phyloP scores from a whole-genome alignment of 2,113 vertebrate genomes.

The Heterocephalus glaber region DNA sequence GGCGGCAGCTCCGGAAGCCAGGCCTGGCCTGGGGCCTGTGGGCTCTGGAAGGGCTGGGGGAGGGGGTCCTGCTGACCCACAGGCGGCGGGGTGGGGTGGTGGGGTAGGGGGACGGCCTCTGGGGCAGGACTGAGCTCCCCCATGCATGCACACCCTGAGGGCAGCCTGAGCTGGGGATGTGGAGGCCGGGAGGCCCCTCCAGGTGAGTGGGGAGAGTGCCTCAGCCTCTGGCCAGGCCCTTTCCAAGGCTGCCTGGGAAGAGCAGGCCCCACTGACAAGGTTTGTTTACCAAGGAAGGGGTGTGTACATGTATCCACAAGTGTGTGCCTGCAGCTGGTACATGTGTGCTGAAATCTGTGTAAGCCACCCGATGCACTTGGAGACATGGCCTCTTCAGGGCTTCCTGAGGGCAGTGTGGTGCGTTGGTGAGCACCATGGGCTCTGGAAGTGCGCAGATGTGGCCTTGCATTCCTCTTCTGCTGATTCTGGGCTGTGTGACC shows the following conservation, averaged over 20 bases:
- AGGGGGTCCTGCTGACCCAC: not conserved
- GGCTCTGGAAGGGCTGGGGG: not conserved
- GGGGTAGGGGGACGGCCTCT: not conserved
- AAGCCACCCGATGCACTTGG: not conserved
- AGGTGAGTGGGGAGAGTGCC: not conserved
- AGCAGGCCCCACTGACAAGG: not conserved
- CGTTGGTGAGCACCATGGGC: fast-evolving
- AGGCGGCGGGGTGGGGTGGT: not conserved
- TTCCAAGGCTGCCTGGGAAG: not conserved
- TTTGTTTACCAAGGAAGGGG: not conserved
- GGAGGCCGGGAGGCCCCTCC: not conserved
- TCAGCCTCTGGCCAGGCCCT: not conserved
- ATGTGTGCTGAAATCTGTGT: not conserved
- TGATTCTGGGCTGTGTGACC: not conserved
- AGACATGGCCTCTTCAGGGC: not conserved
- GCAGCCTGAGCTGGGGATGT: too few species aligned
- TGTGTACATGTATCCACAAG: not conserved
- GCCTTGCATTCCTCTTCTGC: not conserved
- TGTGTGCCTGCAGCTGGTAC: not conserved
- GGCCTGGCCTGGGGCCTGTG: conserved; percentile 66
- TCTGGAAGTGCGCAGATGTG: not conserved
- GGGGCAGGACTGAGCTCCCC: not conserved
- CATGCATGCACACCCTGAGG: not conserved
- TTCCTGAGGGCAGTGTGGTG: not conserved
- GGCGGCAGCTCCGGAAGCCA: conserved; percentile 73